These are phyloP conservation scores for Coryphaenoides rupestris DNA, from an alignment of 2,113 vertebrate species.

Conservation along the genomic window DNA sequence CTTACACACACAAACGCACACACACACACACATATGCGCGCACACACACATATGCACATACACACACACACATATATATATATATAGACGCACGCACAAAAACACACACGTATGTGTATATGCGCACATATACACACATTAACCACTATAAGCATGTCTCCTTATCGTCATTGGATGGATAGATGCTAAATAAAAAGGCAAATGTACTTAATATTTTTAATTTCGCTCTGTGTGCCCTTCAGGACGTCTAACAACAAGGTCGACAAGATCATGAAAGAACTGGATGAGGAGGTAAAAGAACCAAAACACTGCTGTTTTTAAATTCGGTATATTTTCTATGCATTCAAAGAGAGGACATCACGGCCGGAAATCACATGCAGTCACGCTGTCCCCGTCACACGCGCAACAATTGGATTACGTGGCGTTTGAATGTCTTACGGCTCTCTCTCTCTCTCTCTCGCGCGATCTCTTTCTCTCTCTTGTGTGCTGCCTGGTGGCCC, in stretches of 20 bases:
- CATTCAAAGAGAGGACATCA: too few species aligned
- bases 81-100: too few species aligned
- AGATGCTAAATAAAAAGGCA: background rate
- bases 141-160: too few species aligned
- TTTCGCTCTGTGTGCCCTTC: constrained; percentile 22
- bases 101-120: too few species aligned
- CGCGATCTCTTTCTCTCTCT: background rate
- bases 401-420: background rate
- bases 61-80: too few species aligned
- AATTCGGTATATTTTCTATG: too few species aligned
- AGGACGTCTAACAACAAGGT: constrained; percentile 90
- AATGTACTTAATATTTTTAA: too few species aligned
- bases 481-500: constrained; percentile 5
- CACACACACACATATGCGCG: too few species aligned
- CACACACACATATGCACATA: too few species aligned
- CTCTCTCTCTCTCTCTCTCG: background rate
- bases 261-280: constrained; percentile 95
- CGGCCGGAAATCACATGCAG: too few species aligned
- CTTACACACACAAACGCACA: too few species aligned
- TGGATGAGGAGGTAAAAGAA: constrained; percentile 90
- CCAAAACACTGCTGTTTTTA: background rate
- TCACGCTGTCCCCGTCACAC: too few species aligned
- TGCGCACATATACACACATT: background rate
- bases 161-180: background rate
- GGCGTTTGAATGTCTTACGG: background rate